Evolutionary conservation across 2,113 vertebrate species (phyloP).

Genomic region (Acrocephalus kingi): DNA sequence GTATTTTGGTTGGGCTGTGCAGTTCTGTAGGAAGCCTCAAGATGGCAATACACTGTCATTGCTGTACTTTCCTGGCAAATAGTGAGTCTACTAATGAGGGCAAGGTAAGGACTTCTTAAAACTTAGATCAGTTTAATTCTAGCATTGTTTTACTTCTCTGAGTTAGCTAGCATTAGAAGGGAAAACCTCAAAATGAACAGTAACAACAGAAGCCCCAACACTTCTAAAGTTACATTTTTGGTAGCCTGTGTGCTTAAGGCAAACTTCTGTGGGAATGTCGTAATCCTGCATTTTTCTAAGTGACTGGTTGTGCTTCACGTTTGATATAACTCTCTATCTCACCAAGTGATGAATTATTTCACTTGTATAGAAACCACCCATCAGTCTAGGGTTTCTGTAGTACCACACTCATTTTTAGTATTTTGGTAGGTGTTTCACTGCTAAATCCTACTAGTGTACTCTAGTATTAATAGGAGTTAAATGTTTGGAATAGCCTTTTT

Average conservation of each 20-base stretch:
- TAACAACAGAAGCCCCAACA: background rate
- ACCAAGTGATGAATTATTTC: background rate
- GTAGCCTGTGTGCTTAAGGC: background rate
- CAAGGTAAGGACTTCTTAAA: background rate
- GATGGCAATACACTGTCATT: conserved; percentile 46
- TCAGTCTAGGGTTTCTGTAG: background rate
- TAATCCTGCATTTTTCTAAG: background rate
- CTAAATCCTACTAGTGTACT: background rate
- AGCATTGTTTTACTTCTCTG: background rate
- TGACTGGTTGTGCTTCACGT: background rate
- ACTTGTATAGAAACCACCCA: background rate
- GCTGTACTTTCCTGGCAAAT: background rate
- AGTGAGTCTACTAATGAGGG: accelerated
- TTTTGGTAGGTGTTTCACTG: background rate
- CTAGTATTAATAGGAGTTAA: background rate
- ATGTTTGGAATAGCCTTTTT: background rate
- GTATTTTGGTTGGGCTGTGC: background rate
- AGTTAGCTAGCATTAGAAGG: background rate
- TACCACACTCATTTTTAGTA: background rate
- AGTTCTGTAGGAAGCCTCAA: conserved; percentile 28
- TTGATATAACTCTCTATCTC: background rate
- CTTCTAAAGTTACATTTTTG: background rate
- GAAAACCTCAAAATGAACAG: accelerated
- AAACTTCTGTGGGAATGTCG: background rate
- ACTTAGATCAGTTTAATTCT: background rate